Conservation (phyloP, 2,888 invertebrate genomes). For the Drosophila mayaguana region DNA sequence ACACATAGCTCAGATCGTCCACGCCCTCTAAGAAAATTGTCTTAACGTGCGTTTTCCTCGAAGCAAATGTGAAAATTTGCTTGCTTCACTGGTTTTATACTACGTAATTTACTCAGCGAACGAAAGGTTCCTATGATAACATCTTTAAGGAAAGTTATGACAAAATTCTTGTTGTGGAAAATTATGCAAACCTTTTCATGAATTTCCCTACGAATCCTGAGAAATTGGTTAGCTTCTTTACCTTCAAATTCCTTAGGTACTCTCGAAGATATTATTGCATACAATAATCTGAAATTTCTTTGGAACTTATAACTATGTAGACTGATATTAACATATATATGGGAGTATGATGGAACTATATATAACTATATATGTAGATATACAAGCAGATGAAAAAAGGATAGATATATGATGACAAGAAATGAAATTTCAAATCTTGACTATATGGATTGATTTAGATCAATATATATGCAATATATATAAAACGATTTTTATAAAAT, state of each 20-base stretch:
- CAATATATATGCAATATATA: neutral
- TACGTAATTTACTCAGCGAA: slow-evolving; percentile 56
- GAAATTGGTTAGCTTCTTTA: neutral
- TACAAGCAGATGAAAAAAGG: too few relatives aligned
- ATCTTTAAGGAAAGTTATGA: slow-evolving; percentile 30
- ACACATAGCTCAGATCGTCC: slow-evolving; percentile 1
- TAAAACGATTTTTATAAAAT: neutral
- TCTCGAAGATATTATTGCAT: neutral
- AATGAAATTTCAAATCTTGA: too few relatives aligned
- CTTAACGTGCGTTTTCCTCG: slow-evolving; percentile 72
- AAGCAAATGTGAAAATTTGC: slow-evolving; percentile 57
- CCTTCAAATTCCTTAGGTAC: neutral
- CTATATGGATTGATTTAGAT: too few relatives aligned
- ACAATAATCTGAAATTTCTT: neutral
- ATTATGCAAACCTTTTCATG: slow-evolving; percentile 8
- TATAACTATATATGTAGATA: too few relatives aligned
- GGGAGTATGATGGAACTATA: too few relatives aligned
- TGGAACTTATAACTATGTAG: too few relatives aligned
- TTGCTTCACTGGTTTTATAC: slow-evolving; percentile 66
- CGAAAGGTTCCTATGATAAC: slow-evolving; percentile 32
- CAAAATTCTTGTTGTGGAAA: neutral
- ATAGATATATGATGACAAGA: too few relatives aligned
- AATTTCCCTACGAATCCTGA: neutral
- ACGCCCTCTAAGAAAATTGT: slow-evolving; percentile 64
- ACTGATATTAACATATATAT: too few relatives aligned